Evolutionary conservation across 2,113 vertebrate species (phyloP).

Genomic region (Genyomyrus donnyi): DNA sequence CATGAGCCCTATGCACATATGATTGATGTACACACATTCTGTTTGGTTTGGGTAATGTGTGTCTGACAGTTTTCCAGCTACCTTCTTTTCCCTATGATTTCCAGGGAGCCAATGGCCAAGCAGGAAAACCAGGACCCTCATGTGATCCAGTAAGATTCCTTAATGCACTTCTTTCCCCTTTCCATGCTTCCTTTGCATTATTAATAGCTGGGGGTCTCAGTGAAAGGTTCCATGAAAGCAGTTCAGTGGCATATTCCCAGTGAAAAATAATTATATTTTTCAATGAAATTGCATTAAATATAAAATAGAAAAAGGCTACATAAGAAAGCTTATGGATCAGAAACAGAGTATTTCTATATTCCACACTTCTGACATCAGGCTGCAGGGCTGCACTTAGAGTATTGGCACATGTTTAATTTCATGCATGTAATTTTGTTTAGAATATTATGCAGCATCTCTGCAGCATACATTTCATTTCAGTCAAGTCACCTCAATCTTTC

Average conservation of each 20-base stretch:
- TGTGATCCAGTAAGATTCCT: slow-evolving; percentile 72
- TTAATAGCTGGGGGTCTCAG: neutral
- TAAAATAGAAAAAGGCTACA: neutral
- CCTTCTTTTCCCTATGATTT: slow-evolving; percentile 22
- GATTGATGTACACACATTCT: neutral
- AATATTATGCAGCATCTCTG: neutral
- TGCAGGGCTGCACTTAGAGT: neutral
- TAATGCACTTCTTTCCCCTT: slow-evolving; percentile 43
- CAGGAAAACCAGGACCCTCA: slow-evolving; percentile 59
- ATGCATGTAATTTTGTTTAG: neutral
- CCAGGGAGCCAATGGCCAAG: slow-evolving; percentile 56
- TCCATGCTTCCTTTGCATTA: neutral
- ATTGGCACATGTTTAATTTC: neutral
- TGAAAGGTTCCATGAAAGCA: neutral
- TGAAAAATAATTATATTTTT: neutral
- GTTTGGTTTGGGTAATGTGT: neutral
- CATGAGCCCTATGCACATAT: neutral
- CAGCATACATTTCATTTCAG: neutral
- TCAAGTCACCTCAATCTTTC: neutral
- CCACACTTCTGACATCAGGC: neutral
- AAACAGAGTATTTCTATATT: neutral
- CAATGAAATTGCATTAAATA: neutral
- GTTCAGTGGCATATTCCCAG: neutral
- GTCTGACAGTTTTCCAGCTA: neutral
- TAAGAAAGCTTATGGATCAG: neutral